Conservation (phyloP, 53 echinoderm and acorn worm species). For the Paracentrotus lividus region DNA sequence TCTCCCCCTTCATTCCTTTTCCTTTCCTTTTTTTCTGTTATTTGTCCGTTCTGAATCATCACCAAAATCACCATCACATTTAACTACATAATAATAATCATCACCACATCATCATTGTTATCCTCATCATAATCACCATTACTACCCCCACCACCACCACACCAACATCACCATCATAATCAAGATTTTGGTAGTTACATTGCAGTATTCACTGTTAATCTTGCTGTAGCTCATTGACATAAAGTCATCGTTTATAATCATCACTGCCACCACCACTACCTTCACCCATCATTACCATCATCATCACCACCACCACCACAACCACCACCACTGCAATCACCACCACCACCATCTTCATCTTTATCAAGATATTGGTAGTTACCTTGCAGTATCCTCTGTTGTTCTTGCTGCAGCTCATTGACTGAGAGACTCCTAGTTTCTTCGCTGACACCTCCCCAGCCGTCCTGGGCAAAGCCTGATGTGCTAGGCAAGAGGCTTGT, state of each 20-base stretch:
- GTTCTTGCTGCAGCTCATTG: constrained; percentile 84
- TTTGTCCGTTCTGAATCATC: not conserved
- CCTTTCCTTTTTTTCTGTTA: not conserved
- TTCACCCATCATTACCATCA: not conserved
- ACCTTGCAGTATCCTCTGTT: constrained; percentile 86
- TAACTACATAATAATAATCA: not conserved
- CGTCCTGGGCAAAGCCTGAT: constrained; percentile 80
- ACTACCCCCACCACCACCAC: too few species aligned
- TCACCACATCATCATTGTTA: not conserved
- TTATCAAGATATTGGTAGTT: not conserved
- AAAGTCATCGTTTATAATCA: constrained; percentile 76
- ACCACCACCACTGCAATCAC: not conserved
- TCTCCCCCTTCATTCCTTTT: not conserved
- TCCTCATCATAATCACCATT: too few species aligned
- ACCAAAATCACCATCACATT: not conserved
- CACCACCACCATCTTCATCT: not conserved
- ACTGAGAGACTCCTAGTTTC: constrained; percentile 78
- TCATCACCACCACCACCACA: not conserved
- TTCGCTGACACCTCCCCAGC: constrained; percentile 79
- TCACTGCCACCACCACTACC: constrained; percentile 71
- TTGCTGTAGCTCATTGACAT: constrained; percentile 80
- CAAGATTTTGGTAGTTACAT: constrained; percentile 76
- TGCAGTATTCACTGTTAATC: constrained; percentile 86
- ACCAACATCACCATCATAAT: not conserved
- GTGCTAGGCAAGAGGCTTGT: constrained; percentile 83